phyloP scores from a whole-genome alignment of 2,113 vertebrate genomes.

The Myotis lucifugus region DNA sequence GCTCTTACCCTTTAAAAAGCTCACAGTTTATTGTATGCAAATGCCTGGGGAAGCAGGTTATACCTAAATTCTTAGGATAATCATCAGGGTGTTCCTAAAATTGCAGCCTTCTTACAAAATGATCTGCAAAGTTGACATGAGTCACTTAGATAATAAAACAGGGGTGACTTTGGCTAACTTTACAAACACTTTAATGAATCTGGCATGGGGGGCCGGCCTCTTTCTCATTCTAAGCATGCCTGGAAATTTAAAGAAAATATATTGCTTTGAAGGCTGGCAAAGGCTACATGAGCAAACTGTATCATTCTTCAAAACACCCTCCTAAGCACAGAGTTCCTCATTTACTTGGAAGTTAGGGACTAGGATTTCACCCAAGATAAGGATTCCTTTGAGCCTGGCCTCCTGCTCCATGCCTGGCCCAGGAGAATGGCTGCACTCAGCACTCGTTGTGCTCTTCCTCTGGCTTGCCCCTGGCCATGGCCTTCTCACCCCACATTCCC shows the following conservation, averaged over 20 bases:
- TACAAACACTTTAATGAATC: constrained; percentile 34
- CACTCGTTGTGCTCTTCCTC: not conserved
- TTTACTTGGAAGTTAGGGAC: not conserved
- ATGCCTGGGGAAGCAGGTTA: not conserved
- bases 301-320: not conserved
- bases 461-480: not conserved
- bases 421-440: not conserved
- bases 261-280: not conserved
- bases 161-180: not conserved
- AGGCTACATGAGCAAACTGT: not conserved
- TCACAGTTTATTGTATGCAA: not conserved
- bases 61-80: constrained; percentile 6
- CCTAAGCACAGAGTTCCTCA: not conserved
- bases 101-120: not conserved
- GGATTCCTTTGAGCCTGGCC: not conserved
- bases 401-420: not conserved
- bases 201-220: not conserved
- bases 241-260: constrained; percentile 38
- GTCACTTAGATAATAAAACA: constrained; percentile 29
- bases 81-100: constrained; percentile 32
- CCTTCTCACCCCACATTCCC: constrained; percentile 58
- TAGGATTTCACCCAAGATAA: constrained; percentile 17
- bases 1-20: not conserved
- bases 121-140: not conserved
- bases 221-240: not conserved